phyloP scores from a whole-genome alignment of 2,888 invertebrate genomes.

The Hoplodrina blanda region DNA sequence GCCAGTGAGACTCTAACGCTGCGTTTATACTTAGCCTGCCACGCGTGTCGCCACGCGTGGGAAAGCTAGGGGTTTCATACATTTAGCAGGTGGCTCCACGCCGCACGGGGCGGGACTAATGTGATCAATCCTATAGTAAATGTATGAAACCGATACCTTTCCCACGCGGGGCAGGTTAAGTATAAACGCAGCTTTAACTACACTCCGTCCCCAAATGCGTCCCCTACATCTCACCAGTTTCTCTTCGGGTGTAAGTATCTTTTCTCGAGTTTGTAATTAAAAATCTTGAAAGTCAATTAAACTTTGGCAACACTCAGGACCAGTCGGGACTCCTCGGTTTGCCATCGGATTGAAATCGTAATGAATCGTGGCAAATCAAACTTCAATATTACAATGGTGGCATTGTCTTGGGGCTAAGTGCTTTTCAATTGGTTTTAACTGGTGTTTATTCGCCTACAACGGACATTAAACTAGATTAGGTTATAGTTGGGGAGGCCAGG shows the following conservation, averaged over 20 bases:
- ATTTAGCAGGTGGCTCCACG: too few relatives aligned
- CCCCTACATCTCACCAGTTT: conserved; percentile 45
- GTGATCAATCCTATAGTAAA: too few relatives aligned
- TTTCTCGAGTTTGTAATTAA: conserved; percentile 85
- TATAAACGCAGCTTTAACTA: neutral
- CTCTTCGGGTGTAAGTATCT: conserved; percentile 71
- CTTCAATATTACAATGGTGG: conserved; percentile 69
- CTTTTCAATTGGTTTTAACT: conserved; percentile 37
- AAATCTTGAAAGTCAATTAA: conserved; percentile 89
- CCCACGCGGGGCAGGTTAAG: too few relatives aligned
- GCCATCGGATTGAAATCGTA: conserved; percentile 75
- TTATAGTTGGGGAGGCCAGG: too few relatives aligned
- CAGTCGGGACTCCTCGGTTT: conserved; percentile 66
- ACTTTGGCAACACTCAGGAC: conserved; percentile 73
- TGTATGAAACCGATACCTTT: too few relatives aligned
- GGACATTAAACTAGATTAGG: too few relatives aligned
- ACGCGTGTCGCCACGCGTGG: too few relatives aligned
- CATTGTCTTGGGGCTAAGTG: conserved; percentile 48
- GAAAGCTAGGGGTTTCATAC: too few relatives aligned
- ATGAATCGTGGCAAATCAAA: conserved; percentile 81
- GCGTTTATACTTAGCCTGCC: too few relatives aligned
- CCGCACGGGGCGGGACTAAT: too few relatives aligned
- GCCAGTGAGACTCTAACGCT: too few relatives aligned
- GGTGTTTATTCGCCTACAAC: neutral
- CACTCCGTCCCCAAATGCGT: conserved; percentile 40